Evolutionary conservation across 2,888 invertebrate species (phyloP).

Genomic region (Timema podura): DNA sequence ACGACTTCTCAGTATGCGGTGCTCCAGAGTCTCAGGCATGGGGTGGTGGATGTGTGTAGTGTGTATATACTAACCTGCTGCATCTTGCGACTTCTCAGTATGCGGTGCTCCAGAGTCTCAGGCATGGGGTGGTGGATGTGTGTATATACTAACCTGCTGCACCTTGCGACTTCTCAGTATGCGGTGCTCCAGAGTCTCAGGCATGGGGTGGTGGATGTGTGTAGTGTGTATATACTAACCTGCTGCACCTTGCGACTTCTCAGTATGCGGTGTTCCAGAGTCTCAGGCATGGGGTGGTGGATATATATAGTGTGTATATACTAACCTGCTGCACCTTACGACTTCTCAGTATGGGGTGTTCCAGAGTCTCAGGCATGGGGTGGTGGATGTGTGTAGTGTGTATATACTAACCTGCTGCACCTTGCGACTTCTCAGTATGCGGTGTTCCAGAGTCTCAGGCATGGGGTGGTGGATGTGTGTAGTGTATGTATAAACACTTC

Average conservation of each 20-base stretch:
- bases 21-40: conserved; percentile 83
- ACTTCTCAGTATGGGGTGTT: conserved; percentile 72
- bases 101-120: conserved; percentile 82
- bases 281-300: conserved; percentile 76
- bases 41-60: conserved; percentile 64
- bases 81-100: conserved; percentile 53
- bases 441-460: conserved; percentile 83
- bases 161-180: conserved; percentile 55
- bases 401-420: conserved; percentile 48
- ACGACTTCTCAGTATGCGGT: conserved; percentile 64
- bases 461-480: conserved; percentile 67
- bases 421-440: conserved; percentile 59
- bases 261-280: conserved; percentile 77
- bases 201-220: conserved; percentile 68
- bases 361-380: conserved; percentile 80
- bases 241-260: conserved; percentile 50
- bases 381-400: conserved; percentile 65
- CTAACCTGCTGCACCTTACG: conserved; percentile 45
- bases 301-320: conserved; percentile 55
- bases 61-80: conserved; percentile 55
- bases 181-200: conserved; percentile 83
- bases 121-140: conserved; percentile 70
- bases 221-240: too few species aligned
- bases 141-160: conserved; percentile 50
- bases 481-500: conserved; percentile 60